phyloP scores from a whole-genome alignment of 1,140 invertebrate genomes.

The Zaprionus ghesquierei region DNA sequence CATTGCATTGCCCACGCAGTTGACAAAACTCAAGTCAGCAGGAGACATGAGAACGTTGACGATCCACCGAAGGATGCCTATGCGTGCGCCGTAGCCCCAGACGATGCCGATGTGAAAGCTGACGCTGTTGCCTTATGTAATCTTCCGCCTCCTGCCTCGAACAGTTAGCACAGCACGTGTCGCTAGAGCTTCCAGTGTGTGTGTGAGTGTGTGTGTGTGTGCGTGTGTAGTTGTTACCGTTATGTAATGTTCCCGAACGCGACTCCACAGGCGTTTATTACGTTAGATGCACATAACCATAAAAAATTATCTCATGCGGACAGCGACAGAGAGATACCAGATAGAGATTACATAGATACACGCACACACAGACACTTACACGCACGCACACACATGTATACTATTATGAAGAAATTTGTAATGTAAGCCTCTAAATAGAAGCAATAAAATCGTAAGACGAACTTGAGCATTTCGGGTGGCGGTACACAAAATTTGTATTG shows the following conservation, averaged over 20 bases:
- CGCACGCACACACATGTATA: background rate
- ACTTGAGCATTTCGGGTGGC: background rate
- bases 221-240: conserved; percentile 21
- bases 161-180: conserved; percentile 55
- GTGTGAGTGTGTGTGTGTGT: background rate
- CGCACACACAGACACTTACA: background rate
- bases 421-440: conserved; percentile 1
- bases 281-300: conserved; percentile 66
- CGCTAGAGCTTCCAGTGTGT: background rate
- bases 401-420: conserved; percentile 13
- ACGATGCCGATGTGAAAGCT: conserved; percentile 6
- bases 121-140: conserved; percentile 29
- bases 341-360: background rate
- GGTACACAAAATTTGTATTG: background rate
- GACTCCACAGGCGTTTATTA: conserved; percentile 62
- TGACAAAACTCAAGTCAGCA: conserved; percentile 33
- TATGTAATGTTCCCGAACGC: conserved; percentile 38
- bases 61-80: conserved; percentile 10
- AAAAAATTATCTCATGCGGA: conserved; percentile 63
- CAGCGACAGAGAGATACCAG: conserved; percentile 3
- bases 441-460: background rate
- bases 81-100: conserved; percentile 10
- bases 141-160: conserved; percentile 38
- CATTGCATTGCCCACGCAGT: conserved; percentile 4
- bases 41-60: conserved; percentile 7